phyloP scores from a whole-genome alignment of 2,797 vertebrate genomes.

The Acipenser ruthenus region DNA sequence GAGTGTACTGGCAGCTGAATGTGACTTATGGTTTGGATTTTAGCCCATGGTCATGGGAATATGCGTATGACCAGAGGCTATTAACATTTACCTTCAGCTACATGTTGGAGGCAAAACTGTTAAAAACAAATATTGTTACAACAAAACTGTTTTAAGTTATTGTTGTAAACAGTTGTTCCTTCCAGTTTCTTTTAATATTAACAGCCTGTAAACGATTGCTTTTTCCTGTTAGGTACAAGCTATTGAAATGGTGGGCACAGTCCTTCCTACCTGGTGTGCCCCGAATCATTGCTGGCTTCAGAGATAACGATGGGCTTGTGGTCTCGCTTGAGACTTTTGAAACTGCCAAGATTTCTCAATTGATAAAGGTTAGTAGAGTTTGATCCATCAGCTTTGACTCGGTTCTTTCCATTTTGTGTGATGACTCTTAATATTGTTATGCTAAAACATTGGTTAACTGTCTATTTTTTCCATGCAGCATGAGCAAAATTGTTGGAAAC shows the following conservation, averaged over 20 bases:
- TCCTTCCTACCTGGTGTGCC: slow-evolving; percentile 78
- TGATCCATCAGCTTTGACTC: not conserved
- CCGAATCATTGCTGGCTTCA: slow-evolving; percentile 75
- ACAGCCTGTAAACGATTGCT: not conserved
- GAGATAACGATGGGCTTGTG: slow-evolving; percentile 69
- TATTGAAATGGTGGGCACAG: slow-evolving; percentile 77
- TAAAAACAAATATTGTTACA: too few relatives aligned
- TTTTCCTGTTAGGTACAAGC: slow-evolving; percentile 53
- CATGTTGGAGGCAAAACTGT: too few relatives aligned
- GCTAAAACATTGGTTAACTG: not conserved
- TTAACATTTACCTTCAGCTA: too few relatives aligned
- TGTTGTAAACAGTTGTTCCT: too few relatives aligned
- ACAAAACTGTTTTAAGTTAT: too few relatives aligned
- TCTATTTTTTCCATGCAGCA: slow-evolving; percentile 43
- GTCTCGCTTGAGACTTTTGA: slow-evolving; percentile 68
- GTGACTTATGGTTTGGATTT: too few relatives aligned
- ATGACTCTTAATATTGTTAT: not conserved
- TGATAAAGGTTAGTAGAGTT: slow-evolving; percentile 65
- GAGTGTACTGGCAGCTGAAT: too few relatives aligned
- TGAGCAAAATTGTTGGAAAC: slow-evolving; percentile 79
- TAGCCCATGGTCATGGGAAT: too few relatives aligned
- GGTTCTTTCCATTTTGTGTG: too few relatives aligned
- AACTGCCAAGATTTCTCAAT: slow-evolving; percentile 76
- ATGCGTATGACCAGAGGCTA: too few relatives aligned
- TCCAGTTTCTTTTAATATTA: too few relatives aligned